Conservation (phyloP, 2,888 invertebrate genomes). For the Watsonalla binaria region DNA sequence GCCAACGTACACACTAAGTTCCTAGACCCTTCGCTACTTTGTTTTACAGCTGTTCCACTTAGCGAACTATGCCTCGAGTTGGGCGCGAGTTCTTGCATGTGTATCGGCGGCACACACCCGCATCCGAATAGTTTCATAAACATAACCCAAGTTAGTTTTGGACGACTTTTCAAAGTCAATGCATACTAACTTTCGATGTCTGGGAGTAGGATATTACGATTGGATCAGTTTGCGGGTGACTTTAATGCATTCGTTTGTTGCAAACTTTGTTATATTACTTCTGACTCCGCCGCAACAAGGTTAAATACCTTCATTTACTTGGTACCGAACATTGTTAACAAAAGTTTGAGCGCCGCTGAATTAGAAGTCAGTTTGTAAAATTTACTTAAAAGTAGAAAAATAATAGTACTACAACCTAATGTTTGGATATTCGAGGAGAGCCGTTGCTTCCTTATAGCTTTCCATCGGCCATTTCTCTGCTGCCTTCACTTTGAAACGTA, state of each 20-base stretch:
- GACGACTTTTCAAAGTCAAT: slow-evolving; percentile 79
- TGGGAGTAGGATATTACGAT: slow-evolving; percentile 76
- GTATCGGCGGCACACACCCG: slow-evolving; percentile 75
- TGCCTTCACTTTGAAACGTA: too few relatives aligned
- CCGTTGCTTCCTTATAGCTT: too few relatives aligned
- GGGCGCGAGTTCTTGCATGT: slow-evolving; percentile 77
- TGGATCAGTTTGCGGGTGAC: slow-evolving; percentile 73
- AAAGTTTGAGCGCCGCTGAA: background rate
- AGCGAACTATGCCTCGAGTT: slow-evolving; percentile 77
- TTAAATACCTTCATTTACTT: slow-evolving; percentile 61
- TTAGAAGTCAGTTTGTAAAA: background rate
- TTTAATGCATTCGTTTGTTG: slow-evolving; percentile 78
- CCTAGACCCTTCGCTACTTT: slow-evolving; percentile 79
- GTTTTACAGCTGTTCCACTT: slow-evolving; percentile 79
- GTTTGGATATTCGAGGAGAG: too few relatives aligned
- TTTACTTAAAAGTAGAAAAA: too few relatives aligned
- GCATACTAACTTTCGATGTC: slow-evolving; percentile 79
- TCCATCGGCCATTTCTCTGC: too few relatives aligned
- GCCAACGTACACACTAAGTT: slow-evolving; percentile 72
- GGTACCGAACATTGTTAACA: background rate
- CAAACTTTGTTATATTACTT: slow-evolving; percentile 72
- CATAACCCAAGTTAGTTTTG: slow-evolving; percentile 79
- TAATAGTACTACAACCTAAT: too few relatives aligned
- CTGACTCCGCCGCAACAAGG: slow-evolving; percentile 60
- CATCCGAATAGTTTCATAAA: slow-evolving; percentile 78